Percentiles rank a stretch among this genome's conserved stretches.
Evolutionary conservation across 1,140 invertebrate species (phyloP).

Genomic region (Drosophila paulistorum): DNA sequence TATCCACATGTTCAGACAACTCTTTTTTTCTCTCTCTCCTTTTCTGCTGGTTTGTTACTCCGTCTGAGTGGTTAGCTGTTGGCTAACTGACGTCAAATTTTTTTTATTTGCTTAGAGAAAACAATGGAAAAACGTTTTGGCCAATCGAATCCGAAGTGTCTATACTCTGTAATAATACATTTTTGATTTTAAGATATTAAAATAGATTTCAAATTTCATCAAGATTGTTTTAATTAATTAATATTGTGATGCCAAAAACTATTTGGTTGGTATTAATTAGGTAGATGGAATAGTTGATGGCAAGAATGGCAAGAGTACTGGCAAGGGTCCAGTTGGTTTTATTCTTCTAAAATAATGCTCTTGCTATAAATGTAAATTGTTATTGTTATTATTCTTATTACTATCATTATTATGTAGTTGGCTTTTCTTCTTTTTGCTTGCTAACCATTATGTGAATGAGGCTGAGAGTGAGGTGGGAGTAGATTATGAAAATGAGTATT

Average conservation of each 20-base stretch:
- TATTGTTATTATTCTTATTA: conserved; percentile 41
- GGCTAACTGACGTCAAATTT: conserved; percentile 6
- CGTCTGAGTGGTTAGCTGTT: not conserved
- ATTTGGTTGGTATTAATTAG: too few species aligned
- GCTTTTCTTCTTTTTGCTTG: conserved; percentile 8
- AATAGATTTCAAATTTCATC: too few species aligned
- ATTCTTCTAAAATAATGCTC: conserved; percentile 1
- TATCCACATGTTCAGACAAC: too few species aligned
- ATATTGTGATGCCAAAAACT: too few species aligned
- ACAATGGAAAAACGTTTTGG: not conserved
- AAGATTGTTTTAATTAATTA: too few species aligned
- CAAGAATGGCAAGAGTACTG: not conserved
- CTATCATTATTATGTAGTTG: conserved; percentile 37
- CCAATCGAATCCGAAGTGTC: not conserved
- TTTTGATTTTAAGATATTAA: too few species aligned
- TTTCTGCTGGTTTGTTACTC: not conserved
- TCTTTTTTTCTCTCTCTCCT: not conserved
- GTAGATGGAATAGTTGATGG: too few species aligned
- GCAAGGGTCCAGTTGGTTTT: not conserved
- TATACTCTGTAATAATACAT: not conserved
- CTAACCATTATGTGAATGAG: conserved; percentile 22
- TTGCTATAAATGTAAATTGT: conserved; percentile 62
- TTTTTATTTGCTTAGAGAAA: not conserved
- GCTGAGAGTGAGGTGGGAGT: conserved; percentile 6
- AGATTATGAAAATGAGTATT: conserved; percentile 66